phyloP scores from a whole-genome alignment of 1,140 invertebrate species.

The Hypothenemus hampei region DNA sequence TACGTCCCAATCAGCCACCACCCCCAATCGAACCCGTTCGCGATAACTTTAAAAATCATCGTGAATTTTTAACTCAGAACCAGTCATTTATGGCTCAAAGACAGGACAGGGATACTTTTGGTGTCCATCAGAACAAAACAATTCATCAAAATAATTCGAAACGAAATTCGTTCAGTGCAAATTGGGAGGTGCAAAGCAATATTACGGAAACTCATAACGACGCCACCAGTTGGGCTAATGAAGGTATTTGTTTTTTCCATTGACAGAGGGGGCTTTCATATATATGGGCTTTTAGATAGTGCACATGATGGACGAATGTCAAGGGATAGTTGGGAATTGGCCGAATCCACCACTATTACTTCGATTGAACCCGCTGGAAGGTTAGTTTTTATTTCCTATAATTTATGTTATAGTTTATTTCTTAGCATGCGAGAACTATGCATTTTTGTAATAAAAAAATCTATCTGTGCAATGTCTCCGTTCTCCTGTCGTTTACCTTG shows the following conservation, averaged over 20 bases:
- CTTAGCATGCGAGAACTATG: no score
- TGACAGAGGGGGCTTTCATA: neutral
- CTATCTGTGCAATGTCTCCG: no score
- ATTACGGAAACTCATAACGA: constrained; percentile 47
- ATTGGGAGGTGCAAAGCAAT: constrained; percentile 59
- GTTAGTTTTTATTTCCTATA: no score
- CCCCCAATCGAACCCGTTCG: constrained; percentile 61
- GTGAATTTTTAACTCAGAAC: constrained; percentile 16
- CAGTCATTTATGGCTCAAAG: constrained; percentile 47
- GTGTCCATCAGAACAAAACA: constrained; percentile 56
- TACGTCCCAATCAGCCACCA: constrained; percentile 43
- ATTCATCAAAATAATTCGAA: constrained; percentile 47
- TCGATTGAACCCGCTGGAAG: constrained; percentile 49
- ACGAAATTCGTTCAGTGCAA: constrained; percentile 59
- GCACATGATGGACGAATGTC: constrained; percentile 48
- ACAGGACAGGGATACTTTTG: constrained; percentile 61
- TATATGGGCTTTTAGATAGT: constrained; percentile 30
- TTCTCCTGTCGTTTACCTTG: no score
- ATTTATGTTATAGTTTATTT: no score
- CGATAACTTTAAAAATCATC: constrained; percentile 30
- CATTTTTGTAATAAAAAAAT: no score
- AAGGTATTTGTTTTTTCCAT: constrained; percentile 24
- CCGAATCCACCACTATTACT: constrained; percentile 48
- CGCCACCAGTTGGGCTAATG: constrained; percentile 48
- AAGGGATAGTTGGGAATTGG: constrained; percentile 45